Percentiles rank a stretch among this genome's conserved stretches.
These are phyloP conservation scores for Hyles lineata DNA, from an alignment of 2,888 invertebrate genomes.

Conservation along the genomic window DNA sequence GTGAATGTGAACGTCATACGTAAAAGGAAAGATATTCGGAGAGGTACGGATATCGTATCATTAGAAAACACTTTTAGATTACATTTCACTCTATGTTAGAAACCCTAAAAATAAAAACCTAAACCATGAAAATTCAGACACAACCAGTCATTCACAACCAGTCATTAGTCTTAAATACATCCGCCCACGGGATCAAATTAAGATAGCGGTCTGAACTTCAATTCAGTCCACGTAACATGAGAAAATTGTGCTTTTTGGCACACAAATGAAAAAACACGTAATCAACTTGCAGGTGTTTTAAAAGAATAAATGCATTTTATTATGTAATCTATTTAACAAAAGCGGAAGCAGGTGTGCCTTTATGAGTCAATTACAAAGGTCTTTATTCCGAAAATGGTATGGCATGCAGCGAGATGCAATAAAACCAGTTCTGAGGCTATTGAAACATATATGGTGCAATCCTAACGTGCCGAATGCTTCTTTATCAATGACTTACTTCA, in stretches of 20 bases:
- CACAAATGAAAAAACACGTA: not conserved
- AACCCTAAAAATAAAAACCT: no score
- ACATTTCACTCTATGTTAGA: no score
- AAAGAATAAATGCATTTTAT: not conserved
- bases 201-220: not conserved
- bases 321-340: not conserved
- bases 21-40: no score
- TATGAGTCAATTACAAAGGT: slow-evolving; percentile 26
- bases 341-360: slow-evolving; percentile 31
- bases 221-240: no score
- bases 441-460: slow-evolving; percentile 16
- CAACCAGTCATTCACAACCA: no score
- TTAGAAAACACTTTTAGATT: no score
- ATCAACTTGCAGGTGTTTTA: not conserved
- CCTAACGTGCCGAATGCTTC: not conserved
- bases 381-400: slow-evolving; percentile 21
- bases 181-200: no score
- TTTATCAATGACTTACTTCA: slow-evolving; percentile 7
- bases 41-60: no score
- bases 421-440: not conserved
- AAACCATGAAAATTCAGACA: no score
- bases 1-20: no score
- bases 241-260: not conserved
- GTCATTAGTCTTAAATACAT: no score
- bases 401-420: slow-evolving; percentile 7